A percentile compares a stretch with the other conserved stretches of the same genome.
Evolutionary conservation across 2,797 vertebrate genomes (phyloP).

Genomic region (Mus minutoides): DNA sequence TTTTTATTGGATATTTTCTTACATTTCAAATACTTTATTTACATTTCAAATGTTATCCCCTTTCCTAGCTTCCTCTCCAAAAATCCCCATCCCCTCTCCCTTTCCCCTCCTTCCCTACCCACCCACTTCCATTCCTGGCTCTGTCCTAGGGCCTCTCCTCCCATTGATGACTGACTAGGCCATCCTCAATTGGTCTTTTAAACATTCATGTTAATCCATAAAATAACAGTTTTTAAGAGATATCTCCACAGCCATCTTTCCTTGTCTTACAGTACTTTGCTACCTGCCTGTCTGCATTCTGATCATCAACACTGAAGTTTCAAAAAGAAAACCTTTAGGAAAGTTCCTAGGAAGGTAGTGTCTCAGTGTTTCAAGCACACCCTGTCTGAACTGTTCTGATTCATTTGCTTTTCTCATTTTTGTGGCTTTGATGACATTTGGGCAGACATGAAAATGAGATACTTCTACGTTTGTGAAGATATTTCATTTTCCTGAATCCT

Average conservation of each 20-base stretch:
- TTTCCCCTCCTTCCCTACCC: too few relatives aligned
- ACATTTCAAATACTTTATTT: too few relatives aligned
- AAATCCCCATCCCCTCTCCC: too few relatives aligned
- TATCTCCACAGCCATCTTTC: background rate
- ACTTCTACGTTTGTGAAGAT: background rate
- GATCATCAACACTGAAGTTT: background rate
- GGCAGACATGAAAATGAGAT: background rate
- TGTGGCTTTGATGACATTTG: conserved; percentile 3
- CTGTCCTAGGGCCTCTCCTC: too few relatives aligned
- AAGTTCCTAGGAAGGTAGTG: background rate
- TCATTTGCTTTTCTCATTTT: background rate
- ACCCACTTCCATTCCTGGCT: too few relatives aligned
- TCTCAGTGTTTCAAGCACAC: background rate
- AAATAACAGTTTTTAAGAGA: background rate
- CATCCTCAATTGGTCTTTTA: background rate
- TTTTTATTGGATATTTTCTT: too few relatives aligned
- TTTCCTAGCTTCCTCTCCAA: too few relatives aligned
- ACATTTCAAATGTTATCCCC: too few relatives aligned
- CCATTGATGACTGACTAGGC: too few relatives aligned
- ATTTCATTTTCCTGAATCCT: background rate
- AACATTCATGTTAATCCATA: background rate
- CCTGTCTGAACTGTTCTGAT: background rate
- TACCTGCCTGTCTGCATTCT: background rate
- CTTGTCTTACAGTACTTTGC: background rate
- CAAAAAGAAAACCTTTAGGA: background rate